Conservation (phyloP, 2,797 vertebrate genomes). For the Carapus acus region DNA sequence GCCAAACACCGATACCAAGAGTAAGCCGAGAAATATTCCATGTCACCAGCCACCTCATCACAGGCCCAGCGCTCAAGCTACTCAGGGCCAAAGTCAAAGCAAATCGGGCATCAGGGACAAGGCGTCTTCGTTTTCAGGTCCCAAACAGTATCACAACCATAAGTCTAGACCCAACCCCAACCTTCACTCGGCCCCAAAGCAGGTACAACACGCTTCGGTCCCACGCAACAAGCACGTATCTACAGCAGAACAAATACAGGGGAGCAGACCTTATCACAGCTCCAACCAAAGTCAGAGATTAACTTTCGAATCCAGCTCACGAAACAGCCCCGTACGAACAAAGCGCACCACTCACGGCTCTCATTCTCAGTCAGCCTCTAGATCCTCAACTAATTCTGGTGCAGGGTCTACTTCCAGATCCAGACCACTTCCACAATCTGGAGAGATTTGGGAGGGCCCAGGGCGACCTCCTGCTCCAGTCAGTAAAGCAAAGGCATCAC, state of each 20-base stretch:
- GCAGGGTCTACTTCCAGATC: conserved; percentile 38
- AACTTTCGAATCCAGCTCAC: conserved; percentile 35
- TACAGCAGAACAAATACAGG: conserved; percentile 48
- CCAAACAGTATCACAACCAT: conserved; percentile 43
- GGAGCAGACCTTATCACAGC: conserved; percentile 38
- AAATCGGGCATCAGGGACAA: conserved; percentile 46
- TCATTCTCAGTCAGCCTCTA: conserved; percentile 43
- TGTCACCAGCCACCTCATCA: conserved; percentile 32
- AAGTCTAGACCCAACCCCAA: conserved; percentile 54
- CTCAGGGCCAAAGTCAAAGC: conserved; percentile 46
- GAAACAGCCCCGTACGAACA: conserved; percentile 46
- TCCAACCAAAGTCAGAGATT: conserved; percentile 42
- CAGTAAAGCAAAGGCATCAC: conserved; percentile 40
- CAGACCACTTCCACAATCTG: conserved; percentile 44
- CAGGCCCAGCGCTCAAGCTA: conserved; percentile 40
- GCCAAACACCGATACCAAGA: conserved; percentile 39
- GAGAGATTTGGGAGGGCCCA: conserved; percentile 35
- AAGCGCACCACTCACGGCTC: conserved; percentile 44
- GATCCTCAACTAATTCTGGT: conserved; percentile 32
- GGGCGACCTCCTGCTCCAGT: conserved; percentile 23
- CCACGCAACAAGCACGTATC: conserved; percentile 46
- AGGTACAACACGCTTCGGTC: conserved; percentile 16
- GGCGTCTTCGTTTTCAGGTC: conserved; percentile 30
- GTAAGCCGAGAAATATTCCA: conserved; percentile 42
- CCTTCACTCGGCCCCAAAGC: conserved; percentile 37